A percentile compares a stretch with the other conserved stretches of the same genome.
These are phyloP conservation scores for Motacilla tschutschensis DNA, from an alignment of 2,113 vertebrate species.

Conservation along the genomic window DNA sequence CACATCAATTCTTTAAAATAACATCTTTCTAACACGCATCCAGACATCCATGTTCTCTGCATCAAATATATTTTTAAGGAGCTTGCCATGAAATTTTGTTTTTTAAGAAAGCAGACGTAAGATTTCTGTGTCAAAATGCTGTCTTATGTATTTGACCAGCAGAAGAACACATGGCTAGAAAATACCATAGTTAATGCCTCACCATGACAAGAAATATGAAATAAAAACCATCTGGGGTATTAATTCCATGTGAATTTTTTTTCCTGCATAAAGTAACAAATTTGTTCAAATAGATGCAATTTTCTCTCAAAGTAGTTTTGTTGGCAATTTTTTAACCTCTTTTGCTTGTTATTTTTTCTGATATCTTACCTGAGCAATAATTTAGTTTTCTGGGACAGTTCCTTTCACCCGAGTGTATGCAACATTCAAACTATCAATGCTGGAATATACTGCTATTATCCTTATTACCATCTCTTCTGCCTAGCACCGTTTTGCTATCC, in stretches of 20 bases:
- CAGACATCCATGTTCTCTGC: neutral
- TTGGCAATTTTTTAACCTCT: neutral
- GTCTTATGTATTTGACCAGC: neutral
- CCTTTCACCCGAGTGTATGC: neutral
- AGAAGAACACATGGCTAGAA: neutral
- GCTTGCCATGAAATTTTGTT: neutral
- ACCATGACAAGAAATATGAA: neutral
- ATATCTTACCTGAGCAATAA: neutral
- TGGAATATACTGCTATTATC: neutral
- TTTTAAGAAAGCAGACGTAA: neutral
- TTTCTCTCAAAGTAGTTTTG: neutral
- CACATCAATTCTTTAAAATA: neutral
- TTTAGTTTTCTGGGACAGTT: neutral
- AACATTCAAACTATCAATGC: neutral
- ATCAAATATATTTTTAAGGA: neutral
- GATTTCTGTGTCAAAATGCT: neutral
- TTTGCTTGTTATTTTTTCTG: neutral
- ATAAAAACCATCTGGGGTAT: neutral
- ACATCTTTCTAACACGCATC: neutral
- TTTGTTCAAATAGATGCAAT: neutral
- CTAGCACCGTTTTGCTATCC: neutral
- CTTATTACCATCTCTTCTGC: neutral
- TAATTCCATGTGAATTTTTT: neutral
- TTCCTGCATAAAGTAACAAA: neutral
- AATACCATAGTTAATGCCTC: neutral